Base-by-base conservation (phyloP, 2,113 vertebrate genomes). In the Anolis sagrei region DNA sequence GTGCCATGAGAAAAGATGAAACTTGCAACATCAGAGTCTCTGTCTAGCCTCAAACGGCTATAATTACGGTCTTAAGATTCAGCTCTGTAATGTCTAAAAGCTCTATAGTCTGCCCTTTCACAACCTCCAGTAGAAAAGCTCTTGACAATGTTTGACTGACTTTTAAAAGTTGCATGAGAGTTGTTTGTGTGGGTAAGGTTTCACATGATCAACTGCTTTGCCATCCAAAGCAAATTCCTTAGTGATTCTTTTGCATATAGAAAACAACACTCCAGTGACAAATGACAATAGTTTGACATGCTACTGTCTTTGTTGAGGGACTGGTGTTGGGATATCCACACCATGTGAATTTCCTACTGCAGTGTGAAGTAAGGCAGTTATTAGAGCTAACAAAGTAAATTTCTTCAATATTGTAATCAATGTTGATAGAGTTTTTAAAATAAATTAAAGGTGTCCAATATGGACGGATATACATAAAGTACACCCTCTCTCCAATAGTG, bases 11-110 rank as follows among this genome's bases (percentile, higher is more conserved):
- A 19, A 90, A 19, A 74, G 58, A 25, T 44, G 51, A 6, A 72
- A 61, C 18, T 78, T 58, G 72, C 1, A 74, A 70, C 39, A 74
- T 75, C 21, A 1, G n/a, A 81, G 3, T 54, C 78, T 10, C 76
- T 85, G 86, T 73, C 36, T 0, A 29, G 27, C 39, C 34, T 82
- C 76, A 61, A 49, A 11, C 0, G 2, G 7, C 39, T 36, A 74
- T 58, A 74, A 51, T 74, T 44, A 61, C 7, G 27, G 5, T n/a
- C 8, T 36, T 29, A 61, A 58, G 34, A 74, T 25, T 39, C 25
- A 83, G 13, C 70, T 44, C 81, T 74, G 54, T 44, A 74, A 83
- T 61, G 14, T 81, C 29, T 23, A 54, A 81, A 48, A 81, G 48
- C 34, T 16, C n/a, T 51, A 44, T 48, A 70, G 66, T 48, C 48